Percentiles rank a stretch among this genome's conserved stretches.
These are phyloP conservation scores for Chanos chanos DNA, from an alignment of 2,797 vertebrate species.

Conservation along the genomic window DNA sequence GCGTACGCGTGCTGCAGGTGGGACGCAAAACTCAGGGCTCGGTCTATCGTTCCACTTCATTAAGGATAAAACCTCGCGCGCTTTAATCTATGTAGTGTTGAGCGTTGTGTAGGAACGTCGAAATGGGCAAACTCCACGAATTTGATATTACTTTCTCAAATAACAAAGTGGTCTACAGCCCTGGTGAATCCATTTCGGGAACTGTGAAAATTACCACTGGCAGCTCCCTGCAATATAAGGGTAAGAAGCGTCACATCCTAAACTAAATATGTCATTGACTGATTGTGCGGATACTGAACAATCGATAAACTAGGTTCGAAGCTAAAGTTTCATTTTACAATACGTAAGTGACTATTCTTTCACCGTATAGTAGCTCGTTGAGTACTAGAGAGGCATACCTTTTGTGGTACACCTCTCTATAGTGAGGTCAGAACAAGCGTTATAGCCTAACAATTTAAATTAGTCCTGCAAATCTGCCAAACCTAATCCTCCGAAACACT, in stretches of 20 bases:
- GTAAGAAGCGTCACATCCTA: conserved; percentile 46
- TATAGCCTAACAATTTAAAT: no score
- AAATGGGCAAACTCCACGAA: conserved; percentile 77
- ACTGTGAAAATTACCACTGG: conserved; percentile 64
- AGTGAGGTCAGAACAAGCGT: no score
- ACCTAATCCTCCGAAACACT: no score
- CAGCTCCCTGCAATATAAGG: conserved; percentile 69
- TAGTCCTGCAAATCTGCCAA: no score
- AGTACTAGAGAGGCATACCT: no score
- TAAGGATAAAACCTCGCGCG: not conserved
- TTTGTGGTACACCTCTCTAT: no score
- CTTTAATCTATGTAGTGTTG: conserved; percentile 13
- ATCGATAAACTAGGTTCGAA: no score
- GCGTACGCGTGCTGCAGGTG: conserved; percentile 39
- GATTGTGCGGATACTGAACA: not conserved
- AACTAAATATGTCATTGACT: not conserved
- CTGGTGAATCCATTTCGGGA: conserved; percentile 71
- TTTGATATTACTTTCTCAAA: conserved; percentile 73
- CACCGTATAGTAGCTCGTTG: no score
- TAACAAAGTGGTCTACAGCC: conserved; percentile 77
- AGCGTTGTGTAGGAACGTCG: conserved; percentile 10
- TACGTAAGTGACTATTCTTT: no score
- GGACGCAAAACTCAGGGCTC: conserved; percentile 28
- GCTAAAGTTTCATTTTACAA: no score
- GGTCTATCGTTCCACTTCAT: conserved; percentile 5